These are phyloP conservation scores for Thalassaphorura encarpata DNA, from an alignment of 1,140 invertebrate species.

Conservation along the genomic window DNA sequence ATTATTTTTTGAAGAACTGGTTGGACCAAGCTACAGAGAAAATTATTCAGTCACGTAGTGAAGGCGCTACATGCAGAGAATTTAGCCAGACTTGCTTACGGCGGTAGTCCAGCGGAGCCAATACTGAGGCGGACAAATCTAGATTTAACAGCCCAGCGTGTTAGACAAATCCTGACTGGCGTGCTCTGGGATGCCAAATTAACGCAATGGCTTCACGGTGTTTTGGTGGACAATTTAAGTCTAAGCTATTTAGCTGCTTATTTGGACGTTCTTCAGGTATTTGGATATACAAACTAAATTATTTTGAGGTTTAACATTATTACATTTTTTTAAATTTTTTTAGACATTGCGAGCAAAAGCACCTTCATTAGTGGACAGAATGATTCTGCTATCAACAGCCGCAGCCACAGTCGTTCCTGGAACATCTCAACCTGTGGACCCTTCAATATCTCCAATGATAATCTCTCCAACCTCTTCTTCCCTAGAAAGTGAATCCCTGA, in stretches of 20 bases:
- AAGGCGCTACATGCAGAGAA: slow-evolving; percentile 60
- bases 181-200: slow-evolving; percentile 58
- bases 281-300: too few species aligned
- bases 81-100: slow-evolving; percentile 51
- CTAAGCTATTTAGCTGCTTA: slow-evolving; percentile 60
- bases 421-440: not conserved
- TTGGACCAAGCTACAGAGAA: slow-evolving; percentile 55
- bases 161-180: slow-evolving; percentile 55
- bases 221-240: slow-evolving; percentile 57
- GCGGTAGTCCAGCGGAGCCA: slow-evolving; percentile 49
- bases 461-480: not conserved
- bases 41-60: slow-evolving; percentile 55
- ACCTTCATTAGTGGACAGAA: slow-evolving; percentile 64
- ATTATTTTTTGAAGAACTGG: slow-evolving; percentile 42
- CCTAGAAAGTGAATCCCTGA: not conserved
- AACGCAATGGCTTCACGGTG: slow-evolving; percentile 65
- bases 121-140: slow-evolving; percentile 55
- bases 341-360: slow-evolving; percentile 63
- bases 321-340: slow-evolving; percentile 28
- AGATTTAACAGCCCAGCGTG: slow-evolving; percentile 57
- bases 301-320: not conserved
- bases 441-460: not conserved
- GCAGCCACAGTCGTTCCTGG: not conserved
- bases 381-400: slow-evolving; percentile 49
- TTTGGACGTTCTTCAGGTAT: slow-evolving; percentile 59